Conservation (phyloP, 2,888 invertebrate species). For the Graphium colonna region DNA sequence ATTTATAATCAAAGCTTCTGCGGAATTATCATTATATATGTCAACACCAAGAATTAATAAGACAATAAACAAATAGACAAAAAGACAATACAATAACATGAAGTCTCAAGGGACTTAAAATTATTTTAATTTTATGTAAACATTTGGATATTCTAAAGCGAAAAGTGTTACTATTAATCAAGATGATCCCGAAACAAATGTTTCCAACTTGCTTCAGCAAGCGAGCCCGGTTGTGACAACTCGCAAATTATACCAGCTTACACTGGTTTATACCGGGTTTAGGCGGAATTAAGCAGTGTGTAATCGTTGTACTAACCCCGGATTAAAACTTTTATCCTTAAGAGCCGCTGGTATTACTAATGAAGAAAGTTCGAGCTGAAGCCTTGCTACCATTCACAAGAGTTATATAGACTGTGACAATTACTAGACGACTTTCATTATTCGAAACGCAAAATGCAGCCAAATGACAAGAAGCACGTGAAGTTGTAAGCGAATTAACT, state of each 20-base stretch:
- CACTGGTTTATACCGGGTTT: slow-evolving; percentile 22
- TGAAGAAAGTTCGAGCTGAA: slow-evolving; percentile 31
- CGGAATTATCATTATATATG: no score
- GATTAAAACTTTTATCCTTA: slow-evolving; percentile 32
- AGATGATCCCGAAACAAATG: slow-evolving; percentile 24
- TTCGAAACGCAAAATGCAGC: no score
- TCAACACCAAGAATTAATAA: no score
- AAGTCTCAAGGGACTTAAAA: no score
- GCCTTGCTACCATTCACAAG: background rate
- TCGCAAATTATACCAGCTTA: slow-evolving; percentile 28
- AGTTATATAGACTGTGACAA: slow-evolving; percentile 3
- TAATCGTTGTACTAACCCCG: slow-evolving; percentile 33
- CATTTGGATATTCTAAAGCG: slow-evolving; percentile 12
- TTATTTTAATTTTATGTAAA: slow-evolving; percentile 15
- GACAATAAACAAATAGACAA: no score
- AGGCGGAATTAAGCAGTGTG: slow-evolving; percentile 31
- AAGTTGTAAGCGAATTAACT: no score
- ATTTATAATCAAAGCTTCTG: no score
- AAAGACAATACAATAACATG: no score
- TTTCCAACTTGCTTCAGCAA: slow-evolving; percentile 20
- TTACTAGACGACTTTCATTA: no score
- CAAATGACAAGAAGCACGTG: no score
- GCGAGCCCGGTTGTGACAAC: slow-evolving; percentile 24
- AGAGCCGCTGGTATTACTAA: slow-evolving; percentile 28
- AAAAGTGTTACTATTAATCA: slow-evolving; percentile 25